Evolutionary conservation across 2,113 vertebrate species (phyloP).

Genomic region (Myxocyprinus asiaticus): DNA sequence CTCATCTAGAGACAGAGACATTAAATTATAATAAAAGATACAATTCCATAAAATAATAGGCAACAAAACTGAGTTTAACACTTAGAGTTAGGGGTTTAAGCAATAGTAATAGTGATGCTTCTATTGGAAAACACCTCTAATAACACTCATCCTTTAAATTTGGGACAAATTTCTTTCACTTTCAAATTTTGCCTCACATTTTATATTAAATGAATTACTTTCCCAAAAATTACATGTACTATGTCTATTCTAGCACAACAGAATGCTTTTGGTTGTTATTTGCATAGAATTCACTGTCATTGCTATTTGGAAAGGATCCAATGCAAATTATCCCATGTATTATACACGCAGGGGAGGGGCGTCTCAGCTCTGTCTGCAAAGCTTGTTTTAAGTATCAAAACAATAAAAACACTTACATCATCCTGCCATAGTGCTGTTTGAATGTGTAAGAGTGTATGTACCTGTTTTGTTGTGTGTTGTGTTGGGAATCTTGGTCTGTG

Average conservation of each 20-base stretch:
- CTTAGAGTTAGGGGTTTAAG: not conserved
- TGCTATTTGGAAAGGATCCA: not conserved
- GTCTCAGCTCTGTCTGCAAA: not conserved
- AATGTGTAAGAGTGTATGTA: not conserved
- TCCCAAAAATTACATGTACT: too few species aligned
- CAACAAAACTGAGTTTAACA: too few species aligned
- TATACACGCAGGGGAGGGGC: not conserved
- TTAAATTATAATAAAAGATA: constrained; percentile 20
- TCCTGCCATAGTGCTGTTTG: not conserved
- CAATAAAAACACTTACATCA: not conserved
- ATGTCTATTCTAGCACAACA: too few species aligned
- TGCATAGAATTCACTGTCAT: too few species aligned
- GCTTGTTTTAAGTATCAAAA: not conserved
- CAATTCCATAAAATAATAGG: not conserved
- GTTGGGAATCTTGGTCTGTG: constrained; percentile 84
- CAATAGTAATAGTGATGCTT: too few species aligned
- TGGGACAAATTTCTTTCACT: too few species aligned
- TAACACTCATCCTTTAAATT: too few species aligned
- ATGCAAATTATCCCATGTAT: not conserved
- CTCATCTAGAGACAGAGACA: constrained; percentile 60
- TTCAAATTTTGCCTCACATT: too few species aligned
- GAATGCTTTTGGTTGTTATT: too few species aligned
- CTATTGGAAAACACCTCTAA: too few species aligned
- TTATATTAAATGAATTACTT: too few species aligned
- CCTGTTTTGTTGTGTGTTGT: constrained; percentile 55